These are phyloP conservation scores for Nerophis lumbriciformis DNA, from an alignment of 2,113 vertebrate species.

Conservation along the genomic window DNA sequence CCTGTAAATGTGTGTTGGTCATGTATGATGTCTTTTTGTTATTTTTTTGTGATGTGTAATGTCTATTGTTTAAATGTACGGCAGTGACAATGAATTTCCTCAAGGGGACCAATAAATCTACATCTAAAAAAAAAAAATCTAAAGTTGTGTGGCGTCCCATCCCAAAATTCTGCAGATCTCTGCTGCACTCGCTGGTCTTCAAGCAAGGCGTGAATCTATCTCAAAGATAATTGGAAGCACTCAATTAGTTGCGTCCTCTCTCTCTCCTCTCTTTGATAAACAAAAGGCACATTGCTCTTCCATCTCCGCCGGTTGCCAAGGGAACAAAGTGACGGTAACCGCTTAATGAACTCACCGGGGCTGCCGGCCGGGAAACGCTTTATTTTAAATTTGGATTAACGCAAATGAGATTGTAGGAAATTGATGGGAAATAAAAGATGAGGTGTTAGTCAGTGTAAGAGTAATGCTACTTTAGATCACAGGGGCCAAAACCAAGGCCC, in stretches of 20 bases:
- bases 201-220: conserved; percentile 23
- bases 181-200: not conserved
- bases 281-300: conserved; percentile 50
- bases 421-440: too few species aligned
- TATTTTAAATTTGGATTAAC: conserved; percentile 38
- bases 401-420: conserved; percentile 27
- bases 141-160: not conserved
- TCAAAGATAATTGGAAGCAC: conserved; percentile 40
- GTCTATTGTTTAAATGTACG: too few species aligned
- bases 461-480: too few species aligned
- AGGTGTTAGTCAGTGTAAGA: too few species aligned
- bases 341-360: conserved; percentile 58
- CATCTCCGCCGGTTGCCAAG: conserved; percentile 43
- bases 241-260: conserved; percentile 53
- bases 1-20: too few species aligned
- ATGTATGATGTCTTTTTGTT: too few species aligned
- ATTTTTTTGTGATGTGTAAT: too few species aligned
- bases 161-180: conserved; percentile 10
- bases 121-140: too few species aligned
- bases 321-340: conserved; percentile 39
- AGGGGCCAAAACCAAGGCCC: too few species aligned
- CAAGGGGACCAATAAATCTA: too few species aligned
- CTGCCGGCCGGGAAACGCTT: conserved; percentile 37
- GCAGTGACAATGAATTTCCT: too few species aligned
- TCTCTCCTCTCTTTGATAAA: conserved; percentile 42